Percentiles rank a stretch among this genome's conserved stretches.
These are phyloP conservation scores for Synanthedon tipuliformis DNA, from an alignment of 2,888 invertebrate species.

Conservation along the genomic window DNA sequence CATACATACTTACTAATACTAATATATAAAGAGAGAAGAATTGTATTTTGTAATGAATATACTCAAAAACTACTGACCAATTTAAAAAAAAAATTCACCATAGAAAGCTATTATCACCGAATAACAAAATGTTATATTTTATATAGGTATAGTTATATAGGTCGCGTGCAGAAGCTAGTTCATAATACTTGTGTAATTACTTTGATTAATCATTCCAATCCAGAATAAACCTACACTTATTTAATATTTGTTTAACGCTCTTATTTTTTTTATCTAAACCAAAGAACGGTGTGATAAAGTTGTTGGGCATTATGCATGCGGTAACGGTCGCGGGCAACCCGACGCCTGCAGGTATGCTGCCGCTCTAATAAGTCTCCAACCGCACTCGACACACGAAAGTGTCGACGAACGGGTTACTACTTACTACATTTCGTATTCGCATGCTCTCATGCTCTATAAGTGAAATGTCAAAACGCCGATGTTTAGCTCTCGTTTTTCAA, in stretches of 20 bases:
- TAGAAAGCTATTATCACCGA: too few species aligned
- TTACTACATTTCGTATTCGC: neutral
- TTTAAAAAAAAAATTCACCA: too few species aligned
- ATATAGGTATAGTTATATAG: too few species aligned
- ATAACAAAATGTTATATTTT: too few species aligned
- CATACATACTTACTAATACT: too few species aligned
- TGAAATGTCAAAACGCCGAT: slow-evolving; percentile 24
- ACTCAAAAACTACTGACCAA: too few species aligned
- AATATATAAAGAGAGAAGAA: too few species aligned
- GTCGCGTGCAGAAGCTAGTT: too few species aligned
- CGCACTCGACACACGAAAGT: neutral
- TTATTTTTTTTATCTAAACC: neutral
- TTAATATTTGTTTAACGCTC: too few species aligned
- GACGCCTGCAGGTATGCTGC: slow-evolving; percentile 6
- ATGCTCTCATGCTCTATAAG: slow-evolving; percentile 15
- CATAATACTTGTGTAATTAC: too few species aligned
- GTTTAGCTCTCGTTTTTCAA: slow-evolving; percentile 20
- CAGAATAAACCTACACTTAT: neutral
- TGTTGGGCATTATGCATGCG: slow-evolving; percentile 51
- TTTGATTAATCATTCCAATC: too few species aligned
- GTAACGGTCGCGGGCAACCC: slow-evolving; percentile 42
- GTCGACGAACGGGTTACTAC: neutral
- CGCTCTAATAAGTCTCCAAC: slow-evolving; percentile 22
- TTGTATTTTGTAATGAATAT: too few species aligned
- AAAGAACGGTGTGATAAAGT: slow-evolving; percentile 35